Percentiles rank a stretch among this genome's conserved stretches.
These are phyloP conservation scores for Emydura subglobosa DNA, from an alignment of 2,113 vertebrate species.

Conservation along the genomic window DNA sequence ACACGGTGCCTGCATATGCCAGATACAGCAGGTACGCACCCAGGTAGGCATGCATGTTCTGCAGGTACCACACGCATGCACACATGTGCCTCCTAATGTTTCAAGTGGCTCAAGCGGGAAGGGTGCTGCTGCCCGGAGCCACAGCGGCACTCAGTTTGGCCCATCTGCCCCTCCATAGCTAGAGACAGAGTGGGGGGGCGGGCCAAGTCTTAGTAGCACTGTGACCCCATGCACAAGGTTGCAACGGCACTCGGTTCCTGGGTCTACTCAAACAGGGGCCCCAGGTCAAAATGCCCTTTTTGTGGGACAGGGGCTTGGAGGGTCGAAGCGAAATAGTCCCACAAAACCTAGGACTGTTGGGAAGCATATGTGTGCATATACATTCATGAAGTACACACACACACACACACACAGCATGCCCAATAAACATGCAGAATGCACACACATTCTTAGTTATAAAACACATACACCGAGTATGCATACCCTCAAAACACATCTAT, in stretches of 20 bases:
- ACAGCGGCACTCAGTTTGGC: background rate
- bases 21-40: background rate
- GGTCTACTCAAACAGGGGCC: background rate
- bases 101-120: background rate
- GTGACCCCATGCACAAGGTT: background rate
- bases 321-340: background rate
- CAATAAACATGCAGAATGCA: background rate
- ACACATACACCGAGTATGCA: constrained; percentile 8
- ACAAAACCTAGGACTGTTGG: background rate
- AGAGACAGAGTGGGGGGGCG: background rate
- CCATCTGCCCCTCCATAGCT: background rate
- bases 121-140: background rate
- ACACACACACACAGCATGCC: background rate
- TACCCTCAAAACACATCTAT: constrained; percentile 32
- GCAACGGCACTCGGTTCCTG: background rate
- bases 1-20: background rate
- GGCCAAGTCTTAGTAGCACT: background rate
- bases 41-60: background rate
- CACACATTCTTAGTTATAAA: background rate
- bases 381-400: background rate
- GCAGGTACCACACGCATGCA: background rate
- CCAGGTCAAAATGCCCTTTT: background rate
- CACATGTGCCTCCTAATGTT: background rate
- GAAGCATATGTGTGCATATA: background rate
- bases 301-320: background rate